phyloP scores from a whole-genome alignment of 2,113 vertebrate genomes.

The Charadrius vociferus region DNA sequence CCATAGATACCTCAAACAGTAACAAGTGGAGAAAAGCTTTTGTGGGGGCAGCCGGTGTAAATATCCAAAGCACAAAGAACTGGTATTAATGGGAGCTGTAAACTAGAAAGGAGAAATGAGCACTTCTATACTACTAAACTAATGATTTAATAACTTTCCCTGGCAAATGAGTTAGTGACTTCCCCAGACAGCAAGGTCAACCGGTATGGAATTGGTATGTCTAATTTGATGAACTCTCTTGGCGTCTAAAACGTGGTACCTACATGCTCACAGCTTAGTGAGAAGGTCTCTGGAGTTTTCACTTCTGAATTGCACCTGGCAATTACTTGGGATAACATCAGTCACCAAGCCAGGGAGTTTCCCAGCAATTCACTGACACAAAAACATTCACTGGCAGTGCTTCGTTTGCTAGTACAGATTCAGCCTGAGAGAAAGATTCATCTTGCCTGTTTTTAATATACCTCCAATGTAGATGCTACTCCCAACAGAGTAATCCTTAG shows the following conservation, averaged over 20 bases:
- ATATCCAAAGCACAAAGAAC: neutral
- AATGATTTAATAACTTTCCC: neutral
- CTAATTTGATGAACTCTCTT: neutral
- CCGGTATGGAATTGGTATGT: neutral
- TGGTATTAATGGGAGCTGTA: neutral
- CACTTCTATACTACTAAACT: neutral
- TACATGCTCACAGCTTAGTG: rapidly evolving
- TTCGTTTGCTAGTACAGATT: neutral
- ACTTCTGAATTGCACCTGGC: neutral
- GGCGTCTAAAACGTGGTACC: neutral
- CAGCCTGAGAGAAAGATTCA: neutral
- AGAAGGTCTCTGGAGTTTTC: neutral
- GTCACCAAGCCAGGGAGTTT: neutral
- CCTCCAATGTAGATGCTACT: neutral
- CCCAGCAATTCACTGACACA: neutral
- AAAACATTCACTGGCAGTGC: neutral
- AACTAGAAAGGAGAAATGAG: neutral
- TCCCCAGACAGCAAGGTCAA: neutral
- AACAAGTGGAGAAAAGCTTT: neutral
- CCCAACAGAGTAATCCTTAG: neutral
- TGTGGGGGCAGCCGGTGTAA: neutral
- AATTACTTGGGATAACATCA: neutral
- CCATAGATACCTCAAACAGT: neutral
- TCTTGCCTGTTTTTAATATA: neutral
- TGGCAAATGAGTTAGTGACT: neutral